phyloP scores from a whole-genome alignment of 2,888 invertebrate species.

The Polyommatus icarus region DNA sequence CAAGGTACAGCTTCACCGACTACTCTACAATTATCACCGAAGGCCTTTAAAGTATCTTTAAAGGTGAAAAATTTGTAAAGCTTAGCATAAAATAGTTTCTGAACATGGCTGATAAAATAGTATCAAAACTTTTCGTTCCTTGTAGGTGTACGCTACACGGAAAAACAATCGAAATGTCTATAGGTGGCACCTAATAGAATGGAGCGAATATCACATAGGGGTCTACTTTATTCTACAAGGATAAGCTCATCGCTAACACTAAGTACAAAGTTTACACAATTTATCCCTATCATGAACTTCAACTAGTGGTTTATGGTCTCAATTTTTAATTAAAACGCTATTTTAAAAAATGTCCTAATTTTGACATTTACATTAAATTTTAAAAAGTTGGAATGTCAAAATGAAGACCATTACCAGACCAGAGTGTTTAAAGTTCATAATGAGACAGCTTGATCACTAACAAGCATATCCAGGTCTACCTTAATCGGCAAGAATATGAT shows the following conservation, averaged over 20 bases:
- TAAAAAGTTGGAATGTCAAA: neutral
- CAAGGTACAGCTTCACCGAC: constrained; percentile 5
- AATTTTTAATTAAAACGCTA: too few relatives aligned
- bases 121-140: constrained; percentile 8
- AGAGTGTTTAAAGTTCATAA: neutral
- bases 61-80: constrained; percentile 17
- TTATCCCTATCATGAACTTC: neutral
- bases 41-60: constrained; percentile 16
- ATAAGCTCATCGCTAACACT: constrained; percentile 29
- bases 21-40: constrained; percentile 23
- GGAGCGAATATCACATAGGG: constrained; percentile 28
- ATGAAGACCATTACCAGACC: neutral
- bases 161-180: neutral
- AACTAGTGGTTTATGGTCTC: neutral
- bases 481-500: constrained; percentile 20
- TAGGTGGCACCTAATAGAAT: neutral
- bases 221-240: constrained; percentile 26
- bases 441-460: neutral
- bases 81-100: constrained; percentile 22
- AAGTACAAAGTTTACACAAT: constrained; percentile 25
- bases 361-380: neutral
- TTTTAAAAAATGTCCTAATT: neutral
- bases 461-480: constrained; percentile 12
- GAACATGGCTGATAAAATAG: constrained; percentile 11
- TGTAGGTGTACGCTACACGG: neutral